Evolutionary conservation across 1,140 invertebrate species (phyloP), one percentile per base, ranked within the genome.

Genomic region (Globodera ellingtonae): DNA sequence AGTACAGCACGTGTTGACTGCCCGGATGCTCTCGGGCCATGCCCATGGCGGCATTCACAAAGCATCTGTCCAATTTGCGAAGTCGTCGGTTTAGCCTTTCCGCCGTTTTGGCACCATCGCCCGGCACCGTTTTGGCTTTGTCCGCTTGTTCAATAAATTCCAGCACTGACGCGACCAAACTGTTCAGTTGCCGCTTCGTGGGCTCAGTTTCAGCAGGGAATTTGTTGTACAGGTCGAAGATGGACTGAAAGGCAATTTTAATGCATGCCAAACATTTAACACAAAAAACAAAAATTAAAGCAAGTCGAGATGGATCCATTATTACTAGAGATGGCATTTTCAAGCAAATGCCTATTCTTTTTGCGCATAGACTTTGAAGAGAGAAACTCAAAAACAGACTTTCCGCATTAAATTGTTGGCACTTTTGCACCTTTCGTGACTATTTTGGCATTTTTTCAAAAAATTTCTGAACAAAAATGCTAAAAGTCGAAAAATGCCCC

Each of bases 31-130:
- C 62, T 9, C n/a, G 50, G 8, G 50, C 73, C 21, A 75, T 15
- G 18, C 73, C 73, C 73, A 75, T 75, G 44, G 73, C 13, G 1
- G 87, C 86, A 66, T 85, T 85, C 13, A 88, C 72, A 73, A 89
- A 88, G 71, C 87, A 88, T 69, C 84, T 79, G 9, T 88, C 86
- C 21, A 88, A 75, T 24, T 72, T 82, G 74, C 81, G 72, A 0
- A 86, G 47, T 24, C 86, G 84, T 10, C 72, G 24, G 80, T 85
- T 85, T 6, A 66, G 35, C 18, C 71, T 21, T 35, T 65, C 74
- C 13, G 44, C 15, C 21, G 52, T 70, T 71, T n/a, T 70, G 7
- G 80, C 46, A 50, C 59, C 52, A 6, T 67, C 70, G 44, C 21
- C 56, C 44, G 18, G 85, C 72, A 48, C 56, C 6, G 50, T 6